Percentiles rank a stretch among this genome's conserved stretches.
phyloP scores from a whole-genome alignment of 2,113 vertebrate species.

The Tauraco erythrolophus region DNA sequence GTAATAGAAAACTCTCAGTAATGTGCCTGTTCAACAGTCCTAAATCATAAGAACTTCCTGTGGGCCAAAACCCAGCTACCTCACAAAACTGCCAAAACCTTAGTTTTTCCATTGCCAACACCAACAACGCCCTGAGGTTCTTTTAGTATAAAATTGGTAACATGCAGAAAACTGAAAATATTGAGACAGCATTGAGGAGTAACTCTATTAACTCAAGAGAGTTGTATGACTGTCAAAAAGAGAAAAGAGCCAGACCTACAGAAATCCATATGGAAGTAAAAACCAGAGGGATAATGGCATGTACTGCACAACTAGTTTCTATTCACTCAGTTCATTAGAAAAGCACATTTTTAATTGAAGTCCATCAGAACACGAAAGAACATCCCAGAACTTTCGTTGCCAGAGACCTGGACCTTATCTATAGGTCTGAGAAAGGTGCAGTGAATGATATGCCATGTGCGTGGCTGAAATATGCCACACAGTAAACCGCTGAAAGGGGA shows the following conservation, averaged over 20 bases:
- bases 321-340: neutral
- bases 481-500: neutral
- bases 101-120: conserved; percentile 15
- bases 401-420: neutral
- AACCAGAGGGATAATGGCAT: neutral
- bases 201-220: neutral
- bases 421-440: neutral
- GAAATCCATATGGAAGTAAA: neutral
- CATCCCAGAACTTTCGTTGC: neutral
- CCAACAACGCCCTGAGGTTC: neutral
- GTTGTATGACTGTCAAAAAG: neutral
- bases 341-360: neutral
- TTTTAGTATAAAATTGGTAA: neutral
- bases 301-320: neutral
- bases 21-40: neutral
- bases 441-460: neutral
- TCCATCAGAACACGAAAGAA: neutral
- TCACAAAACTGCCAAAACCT: conserved; percentile 26
- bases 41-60: neutral
- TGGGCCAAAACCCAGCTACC: neutral
- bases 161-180: neutral
- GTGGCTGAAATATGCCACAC: neutral
- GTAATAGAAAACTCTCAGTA: neutral
- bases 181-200: neutral
- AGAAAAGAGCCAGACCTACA: neutral